Conservation (phyloP, 2,797 vertebrate species). For the Microctenopoma stevenorrisi region DNA sequence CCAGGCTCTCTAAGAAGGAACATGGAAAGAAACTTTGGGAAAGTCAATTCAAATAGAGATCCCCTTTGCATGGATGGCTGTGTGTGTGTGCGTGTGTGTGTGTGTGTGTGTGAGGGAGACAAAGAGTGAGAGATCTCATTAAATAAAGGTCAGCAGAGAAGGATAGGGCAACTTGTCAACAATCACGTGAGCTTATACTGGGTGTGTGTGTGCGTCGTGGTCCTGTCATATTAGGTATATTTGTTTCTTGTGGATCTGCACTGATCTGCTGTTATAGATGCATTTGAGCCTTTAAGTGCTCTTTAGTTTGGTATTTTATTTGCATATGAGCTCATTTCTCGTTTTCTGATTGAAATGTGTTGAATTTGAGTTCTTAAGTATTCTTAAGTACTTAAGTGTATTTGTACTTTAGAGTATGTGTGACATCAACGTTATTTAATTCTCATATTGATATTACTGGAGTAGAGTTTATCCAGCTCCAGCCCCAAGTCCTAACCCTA, state of each 20-base stretch:
- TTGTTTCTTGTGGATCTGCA: conserved; percentile 7
- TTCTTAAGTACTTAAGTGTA: no score
- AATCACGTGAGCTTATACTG: conserved; percentile 45
- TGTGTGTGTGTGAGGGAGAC: neutral
- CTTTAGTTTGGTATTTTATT: neutral
- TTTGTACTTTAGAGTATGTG: no score
- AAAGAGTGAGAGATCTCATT: conserved; percentile 41
- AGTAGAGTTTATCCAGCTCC: no score
- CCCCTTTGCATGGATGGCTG: no score
- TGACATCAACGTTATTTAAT: no score
- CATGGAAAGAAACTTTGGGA: no score
- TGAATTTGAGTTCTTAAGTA: no score
- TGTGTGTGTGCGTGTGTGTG: conserved; percentile 1
- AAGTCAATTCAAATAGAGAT: no score
- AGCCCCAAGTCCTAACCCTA: neutral
- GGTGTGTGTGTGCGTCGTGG: conserved; percentile 19
- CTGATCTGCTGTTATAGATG: conserved; percentile 1
- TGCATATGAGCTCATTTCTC: neutral
- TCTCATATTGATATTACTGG: no score
- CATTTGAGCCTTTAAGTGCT: neutral
- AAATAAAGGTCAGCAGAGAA: conserved; percentile 64
- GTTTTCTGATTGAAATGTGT: no score
- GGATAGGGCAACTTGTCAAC: conserved; percentile 38
- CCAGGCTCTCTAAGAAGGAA: no score
- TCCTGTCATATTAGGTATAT: neutral